Evolutionary conservation across 2,797 vertebrate genomes (phyloP).

Genomic region (Sitta carolinensis): DNA sequence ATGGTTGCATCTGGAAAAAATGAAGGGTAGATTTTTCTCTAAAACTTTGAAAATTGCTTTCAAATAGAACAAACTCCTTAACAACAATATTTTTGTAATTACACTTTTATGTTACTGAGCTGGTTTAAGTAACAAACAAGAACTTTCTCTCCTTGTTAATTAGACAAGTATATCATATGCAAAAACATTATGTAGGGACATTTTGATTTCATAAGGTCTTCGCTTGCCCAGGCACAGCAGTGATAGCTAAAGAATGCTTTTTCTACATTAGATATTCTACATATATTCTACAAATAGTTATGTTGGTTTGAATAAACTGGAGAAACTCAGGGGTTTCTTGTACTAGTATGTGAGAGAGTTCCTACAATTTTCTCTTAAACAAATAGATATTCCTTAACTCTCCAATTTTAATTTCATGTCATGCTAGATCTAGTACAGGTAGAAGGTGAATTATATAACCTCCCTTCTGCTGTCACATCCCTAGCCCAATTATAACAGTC

Average conservation of each 20-base stretch:
- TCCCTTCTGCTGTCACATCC: not conserved
- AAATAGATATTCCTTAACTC: slow-evolving; percentile 5
- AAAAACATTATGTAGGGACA: slow-evolving; percentile 16
- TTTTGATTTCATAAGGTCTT: slow-evolving; percentile 61
- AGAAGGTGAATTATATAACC: not conserved
- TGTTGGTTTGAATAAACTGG: slow-evolving; percentile 14
- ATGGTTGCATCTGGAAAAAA: slow-evolving; percentile 66
- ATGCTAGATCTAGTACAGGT: not conserved
- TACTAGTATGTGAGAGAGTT: not conserved
- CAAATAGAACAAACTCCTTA: slow-evolving; percentile 19
- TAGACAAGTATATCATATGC: slow-evolving; percentile 38
- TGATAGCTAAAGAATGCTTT: slow-evolving; percentile 30
- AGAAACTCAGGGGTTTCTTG: slow-evolving; percentile 14
- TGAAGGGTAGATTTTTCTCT: slow-evolving; percentile 60
- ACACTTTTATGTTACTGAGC: slow-evolving; percentile 51
- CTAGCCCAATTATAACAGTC: not conserved
- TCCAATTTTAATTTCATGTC: not conserved
- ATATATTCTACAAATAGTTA: no score
- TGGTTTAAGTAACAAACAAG: slow-evolving; percentile 51
- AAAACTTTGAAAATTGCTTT: slow-evolving; percentile 66
- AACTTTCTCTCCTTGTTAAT: slow-evolving; percentile 56
- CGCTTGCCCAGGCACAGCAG: slow-evolving; percentile 4
- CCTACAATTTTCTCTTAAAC: slow-evolving; percentile 20
- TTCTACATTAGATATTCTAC: no score
- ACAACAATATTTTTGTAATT: slow-evolving; percentile 41